These are phyloP conservation scores for Nymphalis polychloros DNA, from an alignment of 2,888 invertebrate genomes.

Conservation along the genomic window DNA sequence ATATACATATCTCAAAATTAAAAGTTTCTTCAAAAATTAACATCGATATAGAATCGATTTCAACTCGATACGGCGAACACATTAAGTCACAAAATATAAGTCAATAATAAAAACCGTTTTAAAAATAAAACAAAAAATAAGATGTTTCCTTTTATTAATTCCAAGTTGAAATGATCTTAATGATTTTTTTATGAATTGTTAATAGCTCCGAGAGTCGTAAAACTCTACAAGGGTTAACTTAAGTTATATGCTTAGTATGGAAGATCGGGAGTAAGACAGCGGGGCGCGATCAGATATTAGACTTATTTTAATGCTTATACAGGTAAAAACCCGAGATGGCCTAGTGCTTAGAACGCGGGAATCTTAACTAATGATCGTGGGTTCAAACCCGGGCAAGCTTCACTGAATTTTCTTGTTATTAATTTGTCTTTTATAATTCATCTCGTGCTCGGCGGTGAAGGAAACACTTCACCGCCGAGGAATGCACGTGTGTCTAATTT, in stretches of 20 bases:
- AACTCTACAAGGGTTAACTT: conserved; percentile 19
- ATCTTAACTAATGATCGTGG: no score
- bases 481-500: no score
- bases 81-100: conserved; percentile 28
- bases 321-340: no score
- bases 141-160: conserved; percentile 28
- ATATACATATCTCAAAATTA: no score
- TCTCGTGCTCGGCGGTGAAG: no score
- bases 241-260: conserved; percentile 3
- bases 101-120: conserved; percentile 28
- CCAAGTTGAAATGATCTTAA: conserved; percentile 25
- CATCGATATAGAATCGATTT: conserved; percentile 21
- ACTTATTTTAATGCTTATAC: not conserved
- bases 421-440: no score
- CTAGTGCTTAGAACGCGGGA: no score
- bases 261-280: conserved; percentile 20
- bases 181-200: conserved; percentile 36
- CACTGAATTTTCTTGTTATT: no score
- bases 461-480: no score
- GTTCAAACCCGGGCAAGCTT: no score
- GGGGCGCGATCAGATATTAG: conserved; percentile 10
- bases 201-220: conserved; percentile 30
- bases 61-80: conserved; percentile 21
- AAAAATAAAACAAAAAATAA: conserved; percentile 27
- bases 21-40: not conserved